Evolutionary conservation across 1,140 invertebrate species (phyloP).

Genomic region (Diachasma alloeum): DNA sequence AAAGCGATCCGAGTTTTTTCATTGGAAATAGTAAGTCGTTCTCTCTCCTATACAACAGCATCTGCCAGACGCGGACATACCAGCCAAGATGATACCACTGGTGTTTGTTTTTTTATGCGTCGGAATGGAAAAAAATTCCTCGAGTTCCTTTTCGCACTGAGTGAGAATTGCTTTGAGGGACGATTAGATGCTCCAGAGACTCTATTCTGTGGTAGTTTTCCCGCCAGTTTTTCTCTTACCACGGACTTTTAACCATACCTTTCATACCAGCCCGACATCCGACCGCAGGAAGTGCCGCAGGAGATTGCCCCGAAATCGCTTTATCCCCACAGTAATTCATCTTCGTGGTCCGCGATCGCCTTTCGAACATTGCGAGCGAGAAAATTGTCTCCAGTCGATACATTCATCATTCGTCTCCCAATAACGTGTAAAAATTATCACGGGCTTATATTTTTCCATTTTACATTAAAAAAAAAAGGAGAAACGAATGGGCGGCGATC

Average conservation of each 20-base stretch:
- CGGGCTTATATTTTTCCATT: too few relatives aligned
- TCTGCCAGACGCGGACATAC: too few relatives aligned
- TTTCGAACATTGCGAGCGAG: neutral
- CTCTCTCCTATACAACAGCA: too few relatives aligned
- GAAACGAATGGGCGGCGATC: too few relatives aligned
- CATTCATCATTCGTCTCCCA: neutral
- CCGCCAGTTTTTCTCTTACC: neutral
- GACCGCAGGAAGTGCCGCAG: slow-evolving; percentile 52
- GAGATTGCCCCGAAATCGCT: slow-evolving; percentile 59
- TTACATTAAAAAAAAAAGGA: too few relatives aligned
- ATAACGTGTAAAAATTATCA: neutral
- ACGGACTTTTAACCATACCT: neutral
- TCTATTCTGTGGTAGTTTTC: slow-evolving; percentile 1
- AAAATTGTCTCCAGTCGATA: slow-evolving; percentile 12
- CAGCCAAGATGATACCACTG: too few relatives aligned
- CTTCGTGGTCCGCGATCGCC: slow-evolving; percentile 48
- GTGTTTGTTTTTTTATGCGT: neutral
- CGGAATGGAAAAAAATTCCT: slow-evolving; percentile 4
- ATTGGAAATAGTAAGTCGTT: too few relatives aligned
- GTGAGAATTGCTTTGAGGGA: neutral
- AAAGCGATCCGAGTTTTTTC: neutral
- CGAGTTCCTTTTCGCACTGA: neutral
- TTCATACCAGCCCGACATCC: slow-evolving; percentile 36
- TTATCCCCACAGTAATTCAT: slow-evolving; percentile 56
- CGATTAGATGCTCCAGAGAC: neutral